phyloP scores from a whole-genome alignment of 2,888 invertebrate genomes.

The Chrysolina haemoptera region DNA sequence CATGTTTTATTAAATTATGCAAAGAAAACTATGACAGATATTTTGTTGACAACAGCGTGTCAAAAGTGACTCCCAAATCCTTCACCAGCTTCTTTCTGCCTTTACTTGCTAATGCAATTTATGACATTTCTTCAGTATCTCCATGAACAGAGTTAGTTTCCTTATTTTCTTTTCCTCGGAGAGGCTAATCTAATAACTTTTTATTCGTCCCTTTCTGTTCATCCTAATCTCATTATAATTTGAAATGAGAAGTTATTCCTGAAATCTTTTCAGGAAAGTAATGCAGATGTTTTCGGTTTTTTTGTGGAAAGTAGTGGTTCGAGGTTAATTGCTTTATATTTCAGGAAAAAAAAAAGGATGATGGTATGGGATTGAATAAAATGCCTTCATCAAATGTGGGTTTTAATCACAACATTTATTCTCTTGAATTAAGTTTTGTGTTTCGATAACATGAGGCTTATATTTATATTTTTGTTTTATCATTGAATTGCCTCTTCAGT shows the following conservation, averaged over 20 bases:
- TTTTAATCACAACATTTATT: too few relatives aligned
- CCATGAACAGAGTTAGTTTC: slow-evolving; percentile 16
- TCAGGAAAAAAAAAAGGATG: not conserved
- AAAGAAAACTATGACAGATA: too few relatives aligned
- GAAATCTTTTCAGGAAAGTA: slow-evolving; percentile 8
- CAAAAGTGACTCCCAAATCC: not conserved
- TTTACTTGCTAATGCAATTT: slow-evolving; percentile 31
- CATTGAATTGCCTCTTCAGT: too few relatives aligned
- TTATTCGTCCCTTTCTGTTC: slow-evolving; percentile 18
- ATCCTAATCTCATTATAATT: slow-evolving; percentile 21
- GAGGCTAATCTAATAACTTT: slow-evolving; percentile 18
- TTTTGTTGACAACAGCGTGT: not conserved
- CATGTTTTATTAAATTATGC: too few relatives aligned
- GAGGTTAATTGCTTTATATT: not conserved
- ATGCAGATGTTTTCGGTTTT: slow-evolving; percentile 12
- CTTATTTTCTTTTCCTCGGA: slow-evolving; percentile 18
- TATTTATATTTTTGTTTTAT: too few relatives aligned
- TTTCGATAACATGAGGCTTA: too few relatives aligned
- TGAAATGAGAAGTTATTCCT: slow-evolving; percentile 18
- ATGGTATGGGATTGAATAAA: not conserved
- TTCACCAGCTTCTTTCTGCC: slow-evolving; percentile 28
- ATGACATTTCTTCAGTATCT: slow-evolving; percentile 28
- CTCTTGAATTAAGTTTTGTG: too few relatives aligned
- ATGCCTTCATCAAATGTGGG: too few relatives aligned
- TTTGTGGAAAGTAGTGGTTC: not conserved